Base-by-base conservation (phyloP, 2,888 invertebrate genomes). In the Aphidius colemani region DNA sequence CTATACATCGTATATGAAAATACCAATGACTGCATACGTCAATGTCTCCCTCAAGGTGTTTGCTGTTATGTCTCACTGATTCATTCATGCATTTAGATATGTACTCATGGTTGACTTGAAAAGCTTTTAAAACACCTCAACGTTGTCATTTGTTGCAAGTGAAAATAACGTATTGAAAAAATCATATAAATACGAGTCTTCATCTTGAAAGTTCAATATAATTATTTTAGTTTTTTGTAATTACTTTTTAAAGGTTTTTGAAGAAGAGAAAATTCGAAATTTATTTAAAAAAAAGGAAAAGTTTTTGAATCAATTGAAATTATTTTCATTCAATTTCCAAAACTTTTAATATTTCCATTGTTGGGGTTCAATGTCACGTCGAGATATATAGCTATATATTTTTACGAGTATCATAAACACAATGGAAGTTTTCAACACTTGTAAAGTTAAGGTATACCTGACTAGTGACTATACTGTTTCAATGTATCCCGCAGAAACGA, bases 21-120 rank as follows among this genome's bases (percentile, higher is more conserved):
- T 40, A 40, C 59, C 7, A 13, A 44, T 44, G 7, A 49, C 51
- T 51, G 44, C 48, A 45, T 8, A 18, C 50, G 9, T 13, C 41
- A 40, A 59, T 50, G 30, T 46, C n/a, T 46, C 48, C 65, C 67
- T 64, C 68, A 73, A 70, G 72, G 71, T 75, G 75, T 77, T 78
- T 75, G 75, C 77, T 77, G 74, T 77, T 74, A 74, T 71, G 70
- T 75, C 74, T 72, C 65, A 61, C 10, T 59, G 59, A 53, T 57
- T 41, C 30, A 18, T 50, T 41, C 30, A 40, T 10, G 49, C 7
- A 39, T 30, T 43, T 18, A 46, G 13, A 53, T 62, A 44, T 63
- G 63, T 67, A 45, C n/a, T 45, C 18, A 57, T 30, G 9, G 30
- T 57, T 8, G 44, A n/a, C 41, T 49, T 30, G 45, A 45, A 57